A percentile compares a stretch with the other conserved stretches of the same genome.
Conservation (phyloP, 2,113 vertebrate species). For the Vicugna pacos region DNA sequence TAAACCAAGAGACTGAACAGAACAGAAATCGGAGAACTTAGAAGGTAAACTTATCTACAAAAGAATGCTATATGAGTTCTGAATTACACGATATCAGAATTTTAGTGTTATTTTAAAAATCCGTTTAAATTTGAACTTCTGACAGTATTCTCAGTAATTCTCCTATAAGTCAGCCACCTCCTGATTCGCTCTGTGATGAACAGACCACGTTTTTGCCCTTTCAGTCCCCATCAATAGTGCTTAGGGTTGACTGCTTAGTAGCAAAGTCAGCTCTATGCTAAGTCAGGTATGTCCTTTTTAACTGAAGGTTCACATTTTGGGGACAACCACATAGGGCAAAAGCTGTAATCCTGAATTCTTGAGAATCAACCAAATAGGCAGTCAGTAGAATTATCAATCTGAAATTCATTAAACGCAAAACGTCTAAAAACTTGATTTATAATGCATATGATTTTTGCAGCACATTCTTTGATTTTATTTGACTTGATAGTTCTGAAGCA, state of each 20-base stretch:
- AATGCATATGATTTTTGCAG: slow-evolving; percentile 14
- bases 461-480: slow-evolving; percentile 29
- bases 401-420: slow-evolving; percentile 25
- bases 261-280: not conserved
- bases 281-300: not conserved
- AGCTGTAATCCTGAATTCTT: not conserved
- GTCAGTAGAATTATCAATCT: not conserved
- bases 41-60: not conserved
- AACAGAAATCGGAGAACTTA: slow-evolving; percentile 23
- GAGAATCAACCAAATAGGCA: slow-evolving; percentile 5
- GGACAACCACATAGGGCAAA: not conserved
- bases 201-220: not conserved
- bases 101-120: slow-evolving; percentile 27
- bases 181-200: not conserved
- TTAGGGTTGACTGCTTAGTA: slow-evolving; percentile 16
- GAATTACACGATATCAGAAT: not conserved
- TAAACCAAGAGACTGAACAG: slow-evolving; percentile 13
- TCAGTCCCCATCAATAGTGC: not conserved
- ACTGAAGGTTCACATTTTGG: not conserved
- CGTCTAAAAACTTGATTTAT: not conserved
- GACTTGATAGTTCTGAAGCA: not conserved
- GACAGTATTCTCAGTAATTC: slow-evolving; percentile 27
- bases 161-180: not conserved
- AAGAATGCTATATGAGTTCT: not conserved
- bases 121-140: not conserved